phyloP scores from a whole-genome alignment of 2,888 invertebrate species.

The Agrilus cyanescens region DNA sequence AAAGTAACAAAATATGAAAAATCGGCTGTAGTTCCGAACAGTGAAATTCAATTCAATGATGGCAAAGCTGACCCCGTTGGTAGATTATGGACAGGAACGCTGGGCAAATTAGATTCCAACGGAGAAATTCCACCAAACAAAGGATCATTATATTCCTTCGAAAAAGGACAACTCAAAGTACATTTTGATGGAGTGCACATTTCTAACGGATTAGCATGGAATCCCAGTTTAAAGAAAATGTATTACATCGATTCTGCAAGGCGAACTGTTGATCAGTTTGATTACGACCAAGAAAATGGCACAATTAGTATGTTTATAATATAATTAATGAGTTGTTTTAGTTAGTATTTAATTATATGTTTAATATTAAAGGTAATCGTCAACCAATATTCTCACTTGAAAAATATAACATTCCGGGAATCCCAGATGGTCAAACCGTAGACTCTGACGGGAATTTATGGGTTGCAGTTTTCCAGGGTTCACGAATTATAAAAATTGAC shows the following conservation, averaged over 20 bases:
- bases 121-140: constrained; percentile 14
- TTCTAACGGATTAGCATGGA: constrained; percentile 63
- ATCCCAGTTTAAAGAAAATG: constrained; percentile 50
- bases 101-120: constrained; percentile 17
- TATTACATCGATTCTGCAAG: constrained; percentile 64
- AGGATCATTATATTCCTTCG: constrained; percentile 16
- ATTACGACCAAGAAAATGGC: constrained; percentile 48
- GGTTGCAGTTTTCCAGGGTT: constrained; percentile 62
- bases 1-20: constrained; percentile 38
- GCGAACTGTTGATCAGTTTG: constrained; percentile 50
- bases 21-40: constrained; percentile 44
- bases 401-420: constrained; percentile 32
- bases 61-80: constrained; percentile 68
- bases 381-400: constrained; percentile 45
- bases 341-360: not conserved
- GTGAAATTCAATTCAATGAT: constrained; percentile 59
- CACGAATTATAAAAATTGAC: constrained; percentile 44
- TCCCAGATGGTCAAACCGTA: constrained; percentile 71
- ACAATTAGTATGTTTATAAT: constrained; percentile 29
- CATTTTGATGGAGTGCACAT: constrained; percentile 16
- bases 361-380: constrained; percentile 42
- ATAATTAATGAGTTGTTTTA: not conserved
- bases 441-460: constrained; percentile 67
- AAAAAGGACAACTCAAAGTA: constrained; percentile 11
- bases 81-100: constrained; percentile 52